A percentile compares a stretch with the other conserved stretches of the same genome.
phyloP scores from a whole-genome alignment of 1,140 invertebrate species.

The Camponotus vicinus region DNA sequence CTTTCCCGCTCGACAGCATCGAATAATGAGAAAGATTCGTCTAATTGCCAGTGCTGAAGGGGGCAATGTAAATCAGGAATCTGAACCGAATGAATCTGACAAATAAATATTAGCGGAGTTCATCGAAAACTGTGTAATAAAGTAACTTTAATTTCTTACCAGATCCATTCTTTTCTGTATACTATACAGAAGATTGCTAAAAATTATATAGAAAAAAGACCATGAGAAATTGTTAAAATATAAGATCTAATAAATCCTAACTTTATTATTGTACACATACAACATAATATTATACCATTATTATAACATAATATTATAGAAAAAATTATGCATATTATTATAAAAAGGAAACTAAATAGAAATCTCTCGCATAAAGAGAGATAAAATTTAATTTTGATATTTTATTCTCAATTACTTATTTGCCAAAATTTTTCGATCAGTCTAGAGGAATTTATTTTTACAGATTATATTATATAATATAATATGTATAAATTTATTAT shows the following conservation, averaged over 20 bases:
- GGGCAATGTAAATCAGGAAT: slow-evolving; percentile 5
- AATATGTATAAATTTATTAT: too few relatives aligned
- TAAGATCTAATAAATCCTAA: too few relatives aligned
- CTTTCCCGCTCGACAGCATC: not conserved
- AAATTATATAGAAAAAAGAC: not conserved
- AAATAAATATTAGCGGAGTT: slow-evolving; percentile 12
- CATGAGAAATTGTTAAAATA: too few relatives aligned
- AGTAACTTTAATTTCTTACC: not conserved
- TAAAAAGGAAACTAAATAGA: not conserved
- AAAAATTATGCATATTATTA: not conserved
- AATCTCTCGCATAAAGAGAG: not conserved
- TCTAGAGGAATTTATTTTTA: not conserved
- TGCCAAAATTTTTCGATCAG: not conserved
- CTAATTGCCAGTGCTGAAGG: slow-evolving; percentile 5
- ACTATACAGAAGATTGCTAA: not conserved
- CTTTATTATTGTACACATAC: too few relatives aligned
- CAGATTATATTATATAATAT: too few relatives aligned
- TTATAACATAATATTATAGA: too few relatives aligned
- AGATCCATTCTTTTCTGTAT: not conserved
- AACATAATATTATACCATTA: too few relatives aligned
- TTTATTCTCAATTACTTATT: not conserved
- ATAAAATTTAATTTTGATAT: not conserved
- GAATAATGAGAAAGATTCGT: slow-evolving; percentile 33
- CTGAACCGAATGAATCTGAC: not conserved
- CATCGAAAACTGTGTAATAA: not conserved